phyloP scores from a whole-genome alignment of 2,797 vertebrate species.

The Chaetophractus vellerosus region DNA sequence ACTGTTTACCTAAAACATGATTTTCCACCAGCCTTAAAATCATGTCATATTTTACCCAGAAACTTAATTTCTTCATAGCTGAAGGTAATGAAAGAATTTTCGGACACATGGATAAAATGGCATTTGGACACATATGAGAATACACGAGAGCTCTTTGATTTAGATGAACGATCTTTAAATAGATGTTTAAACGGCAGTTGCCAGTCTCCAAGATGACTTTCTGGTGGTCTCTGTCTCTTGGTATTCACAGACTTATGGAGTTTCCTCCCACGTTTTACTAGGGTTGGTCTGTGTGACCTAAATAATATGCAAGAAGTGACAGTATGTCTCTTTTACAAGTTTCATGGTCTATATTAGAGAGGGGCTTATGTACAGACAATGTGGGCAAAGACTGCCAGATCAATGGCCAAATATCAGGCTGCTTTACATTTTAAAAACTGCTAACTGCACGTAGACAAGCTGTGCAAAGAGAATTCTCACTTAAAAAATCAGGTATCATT shows the following conservation, averaged over 20 bases:
- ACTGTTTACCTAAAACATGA: background rate
- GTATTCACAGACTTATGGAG: accelerated
- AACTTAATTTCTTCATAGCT: background rate
- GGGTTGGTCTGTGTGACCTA: no score
- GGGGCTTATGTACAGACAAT: accelerated
- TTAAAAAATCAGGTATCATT: no score
- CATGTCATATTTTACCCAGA: background rate
- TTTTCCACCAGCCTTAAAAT: background rate
- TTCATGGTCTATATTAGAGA: background rate
- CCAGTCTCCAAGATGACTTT: accelerated
- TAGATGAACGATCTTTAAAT: background rate
- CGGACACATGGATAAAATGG: background rate
- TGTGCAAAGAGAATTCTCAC: background rate
- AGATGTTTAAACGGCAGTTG: accelerated
- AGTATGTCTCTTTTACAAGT: accelerated
- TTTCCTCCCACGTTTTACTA: accelerated
- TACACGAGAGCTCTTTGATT: background rate
- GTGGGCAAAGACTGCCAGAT: background rate
- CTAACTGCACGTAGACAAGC: accelerated
- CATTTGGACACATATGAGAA: background rate
- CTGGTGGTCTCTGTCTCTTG: accelerated
- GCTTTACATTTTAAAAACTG: background rate
- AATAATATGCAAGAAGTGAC: background rate
- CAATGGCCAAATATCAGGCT: accelerated
- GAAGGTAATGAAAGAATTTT: background rate